phyloP scores from a whole-genome alignment of 2,113 vertebrate species.

The Cottus gobio region DNA sequence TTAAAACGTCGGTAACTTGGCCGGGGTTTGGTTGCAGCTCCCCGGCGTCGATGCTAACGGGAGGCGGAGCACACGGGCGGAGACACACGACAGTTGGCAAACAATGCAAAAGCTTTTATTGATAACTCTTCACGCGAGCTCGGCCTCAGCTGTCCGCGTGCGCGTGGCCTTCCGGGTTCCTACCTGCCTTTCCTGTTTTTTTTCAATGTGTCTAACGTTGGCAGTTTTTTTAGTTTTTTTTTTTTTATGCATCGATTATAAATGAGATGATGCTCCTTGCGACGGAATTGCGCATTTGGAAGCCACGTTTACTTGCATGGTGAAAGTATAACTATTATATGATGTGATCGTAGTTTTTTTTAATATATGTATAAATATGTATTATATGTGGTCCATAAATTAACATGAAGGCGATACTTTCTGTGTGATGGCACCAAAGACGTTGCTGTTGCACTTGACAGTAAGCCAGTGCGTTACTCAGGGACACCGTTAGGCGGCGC shows the following conservation, averaged over 20 bases:
- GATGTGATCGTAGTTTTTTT: too few species aligned
- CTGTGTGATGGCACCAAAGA: not conserved
- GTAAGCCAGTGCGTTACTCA: slow-evolving; percentile 25
- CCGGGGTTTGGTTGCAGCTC: too few species aligned
- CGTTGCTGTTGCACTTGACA: slow-evolving; percentile 49
- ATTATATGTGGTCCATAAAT: not conserved
- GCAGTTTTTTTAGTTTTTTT: not conserved
- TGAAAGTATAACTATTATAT: fast-evolving
- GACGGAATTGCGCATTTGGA: not conserved
- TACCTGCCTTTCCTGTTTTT: not conserved
- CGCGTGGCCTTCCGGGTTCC: slow-evolving; percentile 35
- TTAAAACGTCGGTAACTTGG: too few species aligned
- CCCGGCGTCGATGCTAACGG: slow-evolving; percentile 35
- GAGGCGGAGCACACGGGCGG: not conserved
- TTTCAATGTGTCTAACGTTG: slow-evolving; percentile 13
- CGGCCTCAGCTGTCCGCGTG: slow-evolving; percentile 4
- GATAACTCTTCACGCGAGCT: slow-evolving; percentile 13
- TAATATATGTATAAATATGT: not conserved
- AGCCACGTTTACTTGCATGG: fast-evolving
- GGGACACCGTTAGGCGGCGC: slow-evolving; percentile 64
- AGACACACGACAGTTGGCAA: slow-evolving; percentile 49
- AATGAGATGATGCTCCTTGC: not conserved
- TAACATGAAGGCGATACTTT: not conserved
- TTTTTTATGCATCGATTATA: not conserved
- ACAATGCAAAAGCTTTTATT: slow-evolving; percentile 44